These are phyloP conservation scores for Gerris lacustris DNA, from an alignment of 2,888 invertebrate genomes.

Conservation along the genomic window DNA sequence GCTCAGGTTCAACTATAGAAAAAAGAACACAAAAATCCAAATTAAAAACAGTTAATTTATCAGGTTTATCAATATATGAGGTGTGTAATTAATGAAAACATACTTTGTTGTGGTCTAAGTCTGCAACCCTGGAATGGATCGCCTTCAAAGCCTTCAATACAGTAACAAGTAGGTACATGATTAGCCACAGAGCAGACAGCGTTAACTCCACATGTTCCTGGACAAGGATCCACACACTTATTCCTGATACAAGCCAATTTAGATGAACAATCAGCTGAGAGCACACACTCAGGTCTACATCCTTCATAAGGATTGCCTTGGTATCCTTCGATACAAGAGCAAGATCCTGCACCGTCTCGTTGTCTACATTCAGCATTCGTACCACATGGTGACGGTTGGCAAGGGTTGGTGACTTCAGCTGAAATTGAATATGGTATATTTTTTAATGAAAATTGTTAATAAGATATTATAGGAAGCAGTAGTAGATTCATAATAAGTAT, in stretches of 20 bases:
- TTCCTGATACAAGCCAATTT: slow-evolving; percentile 41
- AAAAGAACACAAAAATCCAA: not conserved
- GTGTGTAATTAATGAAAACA: too few species aligned
- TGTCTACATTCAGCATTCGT: slow-evolving; percentile 65
- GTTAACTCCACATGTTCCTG: slow-evolving; percentile 60
- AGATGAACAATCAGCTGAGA: slow-evolving; percentile 47
- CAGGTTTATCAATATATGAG: not conserved
- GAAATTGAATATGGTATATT: slow-evolving; percentile 28
- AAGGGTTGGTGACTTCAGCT: slow-evolving; percentile 39
- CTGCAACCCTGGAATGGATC: slow-evolving; percentile 54
- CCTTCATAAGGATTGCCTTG: slow-evolving; percentile 66
- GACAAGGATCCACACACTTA: slow-evolving; percentile 47
- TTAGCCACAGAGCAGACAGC: slow-evolving; percentile 61
- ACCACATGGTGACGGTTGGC: slow-evolving; percentile 51
- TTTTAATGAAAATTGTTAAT: too few species aligned
- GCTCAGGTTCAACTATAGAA: not conserved
- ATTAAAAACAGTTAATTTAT: too few species aligned
- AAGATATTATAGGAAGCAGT: too few species aligned
- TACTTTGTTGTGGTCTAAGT: slow-evolving; percentile 33
- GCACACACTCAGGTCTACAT: slow-evolving; percentile 58
- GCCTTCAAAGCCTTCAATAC: slow-evolving; percentile 53
- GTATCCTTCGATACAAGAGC: slow-evolving; percentile 59
- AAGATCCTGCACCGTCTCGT: slow-evolving; percentile 54
- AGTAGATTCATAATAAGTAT: too few species aligned
- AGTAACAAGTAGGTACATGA: slow-evolving; percentile 64